Conservation (phyloP, 2,113 vertebrate genomes). For the Sceloporus tristichus region DNA sequence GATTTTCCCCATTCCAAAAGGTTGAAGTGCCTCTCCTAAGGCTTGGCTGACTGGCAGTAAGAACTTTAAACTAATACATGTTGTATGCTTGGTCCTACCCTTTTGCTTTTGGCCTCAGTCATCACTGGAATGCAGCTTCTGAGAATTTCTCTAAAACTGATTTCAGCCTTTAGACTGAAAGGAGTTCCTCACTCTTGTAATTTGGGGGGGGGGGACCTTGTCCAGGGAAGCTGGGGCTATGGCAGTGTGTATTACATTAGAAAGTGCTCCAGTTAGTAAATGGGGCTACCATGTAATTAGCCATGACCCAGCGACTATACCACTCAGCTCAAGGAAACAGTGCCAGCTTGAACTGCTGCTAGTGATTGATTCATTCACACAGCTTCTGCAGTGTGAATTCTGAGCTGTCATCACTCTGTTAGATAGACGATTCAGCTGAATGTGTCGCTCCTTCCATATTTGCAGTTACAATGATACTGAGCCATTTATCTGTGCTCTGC, state of each 20-base stretch:
- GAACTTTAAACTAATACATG: too few relatives aligned
- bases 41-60: too few relatives aligned
- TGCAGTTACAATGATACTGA: background rate
- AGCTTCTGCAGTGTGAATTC: background rate
- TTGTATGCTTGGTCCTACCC: too few relatives aligned
- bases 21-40: too few relatives aligned
- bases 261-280: background rate
- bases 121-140: too few relatives aligned
- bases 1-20: too few relatives aligned
- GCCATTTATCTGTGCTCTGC: background rate
- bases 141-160: too few relatives aligned
- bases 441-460: background rate
- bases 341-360: background rate
- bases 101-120: too few relatives aligned
- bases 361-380: background rate
- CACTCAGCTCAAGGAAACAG: background rate
- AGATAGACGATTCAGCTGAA: background rate
- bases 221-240: background rate
- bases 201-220: background rate
- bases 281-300: background rate
- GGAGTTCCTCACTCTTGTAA: background rate
- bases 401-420: background rate
- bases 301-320: too few relatives aligned
- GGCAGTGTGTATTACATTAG: background rate
- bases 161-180: too few relatives aligned